phyloP scores from a whole-genome alignment of 2,113 vertebrate genomes.

The Phalacrocorax brasilianus region DNA sequence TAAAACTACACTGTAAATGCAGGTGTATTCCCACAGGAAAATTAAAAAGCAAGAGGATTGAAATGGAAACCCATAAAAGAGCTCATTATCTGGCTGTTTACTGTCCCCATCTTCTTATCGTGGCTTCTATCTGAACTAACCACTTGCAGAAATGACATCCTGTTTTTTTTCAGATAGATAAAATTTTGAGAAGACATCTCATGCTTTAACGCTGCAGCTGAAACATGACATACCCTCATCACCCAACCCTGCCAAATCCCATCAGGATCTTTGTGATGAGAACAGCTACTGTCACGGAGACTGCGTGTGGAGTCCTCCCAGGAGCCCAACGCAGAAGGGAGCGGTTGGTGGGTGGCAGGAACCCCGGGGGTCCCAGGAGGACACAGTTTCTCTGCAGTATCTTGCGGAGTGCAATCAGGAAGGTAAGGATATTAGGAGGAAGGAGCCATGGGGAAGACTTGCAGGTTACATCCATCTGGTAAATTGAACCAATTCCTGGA shows the following conservation, averaged over 20 bases:
- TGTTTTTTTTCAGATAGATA: neutral
- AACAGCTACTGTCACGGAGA: neutral
- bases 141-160: neutral
- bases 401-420: neutral
- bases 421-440: neutral
- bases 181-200: neutral
- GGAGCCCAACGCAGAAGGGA: neutral
- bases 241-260: neutral
- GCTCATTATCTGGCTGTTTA: neutral
- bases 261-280: neutral
- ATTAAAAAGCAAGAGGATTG: neutral
- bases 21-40: neutral
- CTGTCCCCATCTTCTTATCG: rapidly evolving
- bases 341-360: neutral
- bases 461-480: neutral
- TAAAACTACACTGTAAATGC: neutral
- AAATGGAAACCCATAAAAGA: neutral
- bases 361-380: neutral
- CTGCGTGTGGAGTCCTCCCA: rapidly evolving
- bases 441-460: neutral
- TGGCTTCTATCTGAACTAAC: neutral
- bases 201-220: neutral
- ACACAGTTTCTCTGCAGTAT: neutral
- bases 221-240: neutral
- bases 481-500: neutral